Evolutionary conservation across 2,888 invertebrate genomes (phyloP), one percentile per base, ranked within the genome.

Genomic region (Idaea straminata): DNA sequence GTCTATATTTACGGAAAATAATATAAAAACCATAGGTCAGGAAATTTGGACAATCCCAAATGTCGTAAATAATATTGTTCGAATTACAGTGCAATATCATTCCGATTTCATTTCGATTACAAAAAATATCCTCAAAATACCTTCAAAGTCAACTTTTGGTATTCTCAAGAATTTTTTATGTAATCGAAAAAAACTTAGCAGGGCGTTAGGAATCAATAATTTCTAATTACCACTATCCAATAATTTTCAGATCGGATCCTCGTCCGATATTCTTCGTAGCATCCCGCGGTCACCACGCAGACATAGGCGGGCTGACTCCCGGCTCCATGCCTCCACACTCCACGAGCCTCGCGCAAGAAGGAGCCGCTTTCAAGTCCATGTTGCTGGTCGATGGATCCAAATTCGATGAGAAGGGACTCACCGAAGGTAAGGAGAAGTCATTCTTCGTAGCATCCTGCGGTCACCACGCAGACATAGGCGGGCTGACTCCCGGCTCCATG

Each of bases 391-490:
- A 96, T 65, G 93, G 94, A 0, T 98, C 98, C 0, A 80, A 85
- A 2, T 98, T 99, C 76, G 95, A 94, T 75, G 97, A 97, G 85
- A 90, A 94, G 61, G 94, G 95, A 74, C 89, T 99, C 5, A 95
- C 95, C 0, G 93, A 95, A 70, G 95, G 95, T 74, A 70, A 35
- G 63, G 35, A 4, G 98, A 72, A 95, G 99, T 62, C 99, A 99
- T 0, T 99, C n/a, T n/a, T n/a, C n/a, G 99, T 99, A 63, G 99
- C 99, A 0, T 98, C 98, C 72, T 95, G 99, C 62, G 99, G 99
- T 0, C 99, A 99, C 91, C 99, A 99, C 92, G 99, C 99, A 0
- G 99, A 99, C 83, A 99, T 99, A 76, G 99, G 99, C 3, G 98
- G 97, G 0, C 95, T 97, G 61, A 97, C 97, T 0, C 97, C 97